A percentile compares a stretch with the other conserved stretches of the same genome.
phyloP scores from a whole-genome alignment of 2,113 vertebrate species.

The Eubucco bourcierii region DNA sequence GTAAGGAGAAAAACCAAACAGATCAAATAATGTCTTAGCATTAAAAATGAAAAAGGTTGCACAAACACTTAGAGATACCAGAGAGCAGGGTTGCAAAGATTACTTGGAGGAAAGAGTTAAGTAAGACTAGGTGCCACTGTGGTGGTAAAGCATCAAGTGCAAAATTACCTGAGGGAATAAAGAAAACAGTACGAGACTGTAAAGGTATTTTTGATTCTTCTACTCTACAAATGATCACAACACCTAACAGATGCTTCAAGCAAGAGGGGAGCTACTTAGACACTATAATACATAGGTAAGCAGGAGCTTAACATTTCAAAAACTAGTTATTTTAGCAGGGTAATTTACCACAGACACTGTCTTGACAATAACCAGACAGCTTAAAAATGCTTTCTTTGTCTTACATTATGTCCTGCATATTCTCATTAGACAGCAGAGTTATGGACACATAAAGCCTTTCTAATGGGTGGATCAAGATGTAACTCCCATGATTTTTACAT shows the following conservation, averaged over 20 bases:
- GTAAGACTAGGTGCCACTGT: neutral
- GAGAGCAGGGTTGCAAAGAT: neutral
- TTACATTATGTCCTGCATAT: neutral
- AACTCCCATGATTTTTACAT: neutral
- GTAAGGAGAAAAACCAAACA: neutral
- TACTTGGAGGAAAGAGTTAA: neutral
- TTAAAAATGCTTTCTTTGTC: neutral
- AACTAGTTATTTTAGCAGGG: neutral
- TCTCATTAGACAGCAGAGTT: neutral
- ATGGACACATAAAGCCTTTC: neutral
- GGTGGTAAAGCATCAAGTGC: neutral
- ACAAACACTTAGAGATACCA: neutral
- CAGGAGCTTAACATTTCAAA: neutral
- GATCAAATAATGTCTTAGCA: neutral
- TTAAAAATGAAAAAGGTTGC: neutral
- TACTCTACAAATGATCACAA: neutral
- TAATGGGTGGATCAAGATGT: neutral
- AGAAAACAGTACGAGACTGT: neutral
- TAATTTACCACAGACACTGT: neutral
- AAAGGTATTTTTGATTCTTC: neutral
- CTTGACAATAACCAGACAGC: neutral
- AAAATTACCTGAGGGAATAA: neutral
- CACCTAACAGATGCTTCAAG: neutral
- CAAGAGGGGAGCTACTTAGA: neutral
- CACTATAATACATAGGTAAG: neutral